Base-by-base conservation (phyloP, 2,888 invertebrate species). In the Drosophila borborema region DNA sequence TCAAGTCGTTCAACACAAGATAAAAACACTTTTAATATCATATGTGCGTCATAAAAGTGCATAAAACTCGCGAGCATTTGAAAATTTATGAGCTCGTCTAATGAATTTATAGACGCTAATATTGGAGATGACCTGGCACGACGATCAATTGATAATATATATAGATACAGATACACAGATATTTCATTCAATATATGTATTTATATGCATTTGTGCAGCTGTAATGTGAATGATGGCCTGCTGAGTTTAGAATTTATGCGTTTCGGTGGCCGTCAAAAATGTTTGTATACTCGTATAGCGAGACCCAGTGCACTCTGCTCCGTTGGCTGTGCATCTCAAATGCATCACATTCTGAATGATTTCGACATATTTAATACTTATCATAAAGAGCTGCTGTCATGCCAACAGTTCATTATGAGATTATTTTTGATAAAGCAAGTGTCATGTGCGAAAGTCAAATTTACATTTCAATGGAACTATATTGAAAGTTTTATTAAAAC, bases 111-210 rank as follows among this genome's bases (percentile, higher is more conserved):
- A 74, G 82, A 45, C 40, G 43, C 72, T 76, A 82, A 79, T 81
- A 82, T 79, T 86, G 83, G 77, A 82, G 68, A 67, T 69, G 80
- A 77, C 80, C 68, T 64, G 41, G 51, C 69, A 62, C 34, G 60
- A 63, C 56, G 74, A 82, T 82, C 77, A 85, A 77, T 87, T 85
- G 77, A 72, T 68, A 70, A 65, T 67, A 77, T 70, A 85, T 63
- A 75, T 3, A 23, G 3, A 23, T 23, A 46, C 20, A 64, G 3
- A 23, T 23, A 46, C 28, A 64, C 31, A 41, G 16, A 85, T 56
- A 82, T 58, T 53, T 31, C 58, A 4, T 38, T 36, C 60, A 34
- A 54, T 28, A 63, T 61, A 74, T 70, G 23, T 14, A 53, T 64
- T 38, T 54, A 63, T 63, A 74, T 70, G 23, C 14, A 53, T 64